Percentiles rank a stretch among this genome's conserved stretches.
Conservation (phyloP, 2,888 invertebrate species). For the Endotricha flammealis region DNA sequence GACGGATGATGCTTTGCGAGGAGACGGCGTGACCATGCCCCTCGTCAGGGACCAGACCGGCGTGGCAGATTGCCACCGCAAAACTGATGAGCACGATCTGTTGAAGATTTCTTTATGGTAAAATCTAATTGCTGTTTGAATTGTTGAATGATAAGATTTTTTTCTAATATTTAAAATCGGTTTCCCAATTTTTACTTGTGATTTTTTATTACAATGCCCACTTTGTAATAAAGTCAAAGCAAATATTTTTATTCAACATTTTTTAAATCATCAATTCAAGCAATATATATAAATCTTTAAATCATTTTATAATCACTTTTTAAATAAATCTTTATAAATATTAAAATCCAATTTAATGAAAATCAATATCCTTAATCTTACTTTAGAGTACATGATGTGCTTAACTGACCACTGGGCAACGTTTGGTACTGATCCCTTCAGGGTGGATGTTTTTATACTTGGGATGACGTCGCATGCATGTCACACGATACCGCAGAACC, state of each 20-base stretch:
- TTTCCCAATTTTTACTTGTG: too few species aligned
- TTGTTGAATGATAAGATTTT: too few species aligned
- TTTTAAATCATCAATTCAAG: too few species aligned
- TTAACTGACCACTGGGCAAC: constrained; percentile 47
- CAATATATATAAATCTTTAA: too few species aligned
- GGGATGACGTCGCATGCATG: constrained; percentile 42
- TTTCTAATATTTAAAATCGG: too few species aligned
- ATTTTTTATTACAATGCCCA: too few species aligned
- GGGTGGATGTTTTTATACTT: constrained; percentile 69
- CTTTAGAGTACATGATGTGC: constrained; percentile 66
- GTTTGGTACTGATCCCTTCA: constrained; percentile 54
- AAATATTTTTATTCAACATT: too few species aligned
- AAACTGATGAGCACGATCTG: constrained; percentile 63
- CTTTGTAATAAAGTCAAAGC: too few species aligned
- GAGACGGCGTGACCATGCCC: constrained; percentile 58
- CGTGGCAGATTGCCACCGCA: constrained; percentile 65
- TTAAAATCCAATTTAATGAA: too few species aligned
- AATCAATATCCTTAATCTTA: constrained; percentile 47
- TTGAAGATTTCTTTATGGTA: constrained; percentile 17
- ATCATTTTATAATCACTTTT: too few species aligned
- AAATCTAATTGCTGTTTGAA: too few species aligned
- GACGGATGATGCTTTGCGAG: constrained; percentile 63
- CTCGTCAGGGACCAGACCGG: constrained; percentile 53
- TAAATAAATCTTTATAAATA: too few species aligned
- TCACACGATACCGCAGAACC: constrained; percentile 61